These are phyloP conservation scores for Ceyx margarethae DNA, from an alignment of 2,113 vertebrate genomes.

Conservation along the genomic window DNA sequence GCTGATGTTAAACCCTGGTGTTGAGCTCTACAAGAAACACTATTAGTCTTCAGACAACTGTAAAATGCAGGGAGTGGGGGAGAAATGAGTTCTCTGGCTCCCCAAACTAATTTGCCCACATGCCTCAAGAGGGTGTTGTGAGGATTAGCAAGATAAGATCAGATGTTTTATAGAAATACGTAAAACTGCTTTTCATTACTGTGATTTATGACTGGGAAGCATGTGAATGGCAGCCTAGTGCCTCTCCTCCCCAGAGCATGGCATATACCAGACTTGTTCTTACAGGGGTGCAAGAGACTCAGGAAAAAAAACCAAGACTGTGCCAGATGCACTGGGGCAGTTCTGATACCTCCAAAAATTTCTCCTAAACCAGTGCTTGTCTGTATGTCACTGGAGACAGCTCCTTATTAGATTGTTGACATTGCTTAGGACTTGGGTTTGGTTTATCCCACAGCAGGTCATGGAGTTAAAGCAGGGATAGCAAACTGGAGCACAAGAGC, in stretches of 20 bases:
- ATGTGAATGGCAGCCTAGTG: not conserved
- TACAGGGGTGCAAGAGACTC: not conserved
- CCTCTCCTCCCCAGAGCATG: not conserved
- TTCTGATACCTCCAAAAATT: not conserved
- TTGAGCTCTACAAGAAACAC: not conserved
- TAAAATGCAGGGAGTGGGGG: not conserved
- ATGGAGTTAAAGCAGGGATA: not conserved
- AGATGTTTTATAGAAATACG: not conserved
- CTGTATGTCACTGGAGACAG: not conserved
- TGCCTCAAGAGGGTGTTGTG: not conserved
- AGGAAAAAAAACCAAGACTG: not conserved
- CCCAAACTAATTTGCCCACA: not conserved
- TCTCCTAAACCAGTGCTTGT: not conserved
- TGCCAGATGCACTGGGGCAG: not conserved
- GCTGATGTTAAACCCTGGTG: not conserved
- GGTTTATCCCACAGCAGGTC: not conserved
- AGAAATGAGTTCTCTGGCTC: not conserved
- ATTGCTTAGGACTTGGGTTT: not conserved
- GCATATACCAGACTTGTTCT: not conserved
- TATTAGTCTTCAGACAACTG: not conserved
- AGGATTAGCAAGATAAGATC: conserved; percentile 2
- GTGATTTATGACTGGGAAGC: not conserved
- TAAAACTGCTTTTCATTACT: not conserved
- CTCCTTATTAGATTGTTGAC: not conserved
- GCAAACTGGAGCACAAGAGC: not conserved